These are phyloP conservation scores for Drosophila dives DNA, from an alignment of 2,888 invertebrate species.

Conservation along the genomic window DNA sequence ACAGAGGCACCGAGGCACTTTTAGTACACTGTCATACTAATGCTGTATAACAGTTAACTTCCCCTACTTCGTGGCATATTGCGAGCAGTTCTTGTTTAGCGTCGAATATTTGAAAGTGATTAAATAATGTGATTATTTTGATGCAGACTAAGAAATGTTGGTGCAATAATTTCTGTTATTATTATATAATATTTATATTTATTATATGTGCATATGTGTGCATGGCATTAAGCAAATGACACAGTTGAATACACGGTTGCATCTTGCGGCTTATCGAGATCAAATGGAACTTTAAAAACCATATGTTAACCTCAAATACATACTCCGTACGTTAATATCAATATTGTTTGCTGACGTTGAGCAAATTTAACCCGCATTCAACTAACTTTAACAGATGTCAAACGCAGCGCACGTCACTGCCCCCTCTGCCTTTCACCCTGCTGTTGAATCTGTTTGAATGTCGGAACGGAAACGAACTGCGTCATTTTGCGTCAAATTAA, in stretches of 20 bases:
- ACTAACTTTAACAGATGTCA: constrained; percentile 7
- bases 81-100: neutral
- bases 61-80: constrained; percentile 28
- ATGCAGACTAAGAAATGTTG: neutral
- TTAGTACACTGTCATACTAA: constrained; percentile 64
- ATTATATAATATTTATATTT: too few relatives aligned
- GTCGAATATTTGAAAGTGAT: neutral
- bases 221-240: neutral
- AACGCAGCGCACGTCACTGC: too few relatives aligned
- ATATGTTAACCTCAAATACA: neutral
- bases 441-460: constrained; percentile 10
- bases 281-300: neutral
- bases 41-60: constrained; percentile 40
- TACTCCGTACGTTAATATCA: neutral
- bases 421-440: too few relatives aligned
- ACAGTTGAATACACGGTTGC: neutral
- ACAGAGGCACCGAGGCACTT: constrained; percentile 13
- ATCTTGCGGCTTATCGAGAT: neutral
- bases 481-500: constrained; percentile 68
- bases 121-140: neutral
- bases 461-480: constrained; percentile 24
- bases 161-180: neutral
- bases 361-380: constrained; percentile 1
- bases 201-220: neutral
- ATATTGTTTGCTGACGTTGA: neutral